These are phyloP conservation scores for Osmerus mordax DNA, from an alignment of 2,113 vertebrate genomes.

Conservation along the genomic window DNA sequence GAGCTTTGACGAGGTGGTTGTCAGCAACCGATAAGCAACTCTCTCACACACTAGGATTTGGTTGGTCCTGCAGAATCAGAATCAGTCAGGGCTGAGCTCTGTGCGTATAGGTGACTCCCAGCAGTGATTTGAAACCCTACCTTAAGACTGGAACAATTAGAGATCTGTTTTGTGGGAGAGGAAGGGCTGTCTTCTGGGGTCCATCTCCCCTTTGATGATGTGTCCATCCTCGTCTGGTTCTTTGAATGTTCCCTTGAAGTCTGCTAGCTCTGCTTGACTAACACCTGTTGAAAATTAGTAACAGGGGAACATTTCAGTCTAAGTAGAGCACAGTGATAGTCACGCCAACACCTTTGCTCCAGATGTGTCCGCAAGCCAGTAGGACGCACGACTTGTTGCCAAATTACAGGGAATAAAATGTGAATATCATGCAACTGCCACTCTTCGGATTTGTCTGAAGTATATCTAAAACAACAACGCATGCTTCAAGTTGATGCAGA, in stretches of 20 bases:
- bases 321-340: too few relatives aligned
- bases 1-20: not conserved
- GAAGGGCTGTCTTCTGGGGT: conserved; percentile 34
- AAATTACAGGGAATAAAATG: not conserved
- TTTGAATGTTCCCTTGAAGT: conserved; percentile 18
- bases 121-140: conserved; percentile 36
- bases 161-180: conserved; percentile 31
- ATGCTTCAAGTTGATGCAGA: too few relatives aligned
- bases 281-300: conserved; percentile 40
- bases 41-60: too few relatives aligned
- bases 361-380: too few relatives aligned
- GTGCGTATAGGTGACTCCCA: not conserved
- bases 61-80: too few relatives aligned
- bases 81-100: too few relatives aligned
- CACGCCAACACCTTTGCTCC: too few relatives aligned
- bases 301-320: too few relatives aligned
- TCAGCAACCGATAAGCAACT: too few relatives aligned
- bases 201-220: conserved; percentile 40
- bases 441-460: too few relatives aligned
- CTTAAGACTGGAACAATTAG: conserved; percentile 68
- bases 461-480: too few relatives aligned
- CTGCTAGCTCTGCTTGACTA: conserved; percentile 38
- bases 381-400: not conserved
- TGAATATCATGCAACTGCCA: not conserved
- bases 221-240: conserved; percentile 52